Conservation (phyloP, 2,888 invertebrate genomes). For the Ellobium chinense region DNA sequence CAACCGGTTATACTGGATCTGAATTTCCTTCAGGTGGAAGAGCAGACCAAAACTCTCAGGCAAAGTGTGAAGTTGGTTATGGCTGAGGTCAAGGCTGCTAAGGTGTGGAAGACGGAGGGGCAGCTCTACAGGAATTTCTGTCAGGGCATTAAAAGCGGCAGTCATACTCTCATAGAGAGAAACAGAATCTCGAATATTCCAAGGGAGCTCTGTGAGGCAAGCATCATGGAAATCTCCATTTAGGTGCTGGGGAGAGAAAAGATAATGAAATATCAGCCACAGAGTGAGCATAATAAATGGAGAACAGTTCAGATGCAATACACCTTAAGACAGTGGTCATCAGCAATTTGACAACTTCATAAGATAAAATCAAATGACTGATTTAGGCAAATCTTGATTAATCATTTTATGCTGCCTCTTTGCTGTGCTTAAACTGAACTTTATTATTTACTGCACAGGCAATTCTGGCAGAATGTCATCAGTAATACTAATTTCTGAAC, state of each 20-base stretch:
- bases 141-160: conserved; percentile 76
- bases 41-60: conserved; percentile 77
- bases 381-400: no score
- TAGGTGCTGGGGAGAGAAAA: conserved; percentile 68
- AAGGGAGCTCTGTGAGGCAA: conserved; percentile 75
- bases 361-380: no score
- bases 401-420: no score
- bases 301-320: no score
- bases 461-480: no score
- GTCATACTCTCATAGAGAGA: conserved; percentile 77
- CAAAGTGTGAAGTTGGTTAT: conserved; percentile 72
- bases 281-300: no score
- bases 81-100: conserved; percentile 73
- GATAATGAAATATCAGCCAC: no score
- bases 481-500: no score
- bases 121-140: conserved; percentile 74
- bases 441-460: no score
- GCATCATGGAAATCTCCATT: conserved; percentile 70
- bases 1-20: conserved; percentile 73
- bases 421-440: no score
- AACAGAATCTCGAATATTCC: conserved; percentile 73
- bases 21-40: conserved; percentile 74
- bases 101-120: conserved; percentile 78
- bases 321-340: no score
- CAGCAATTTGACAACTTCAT: no score